Evolutionary conservation across 1,140 invertebrate genomes (phyloP).

Genomic region (Stenopsyche tienmushanensis): DNA sequence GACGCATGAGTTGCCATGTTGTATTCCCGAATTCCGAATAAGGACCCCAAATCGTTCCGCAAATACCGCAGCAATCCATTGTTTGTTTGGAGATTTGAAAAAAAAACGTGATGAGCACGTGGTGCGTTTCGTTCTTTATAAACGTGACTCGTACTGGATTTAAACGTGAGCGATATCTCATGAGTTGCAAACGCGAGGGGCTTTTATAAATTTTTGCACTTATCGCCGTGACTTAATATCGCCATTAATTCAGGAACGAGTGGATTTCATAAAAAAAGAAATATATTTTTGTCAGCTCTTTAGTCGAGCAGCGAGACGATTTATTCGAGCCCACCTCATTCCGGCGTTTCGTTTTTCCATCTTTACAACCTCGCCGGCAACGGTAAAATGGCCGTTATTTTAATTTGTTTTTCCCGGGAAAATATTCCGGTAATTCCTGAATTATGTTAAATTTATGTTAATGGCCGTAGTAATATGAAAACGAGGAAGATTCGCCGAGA

Average conservation of each 20-base stretch:
- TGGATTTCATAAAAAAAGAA: too few relatives aligned
- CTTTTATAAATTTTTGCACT: too few relatives aligned
- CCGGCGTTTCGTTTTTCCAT: neutral
- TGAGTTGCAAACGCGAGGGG: neutral
- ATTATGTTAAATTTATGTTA: slow-evolving; percentile 28
- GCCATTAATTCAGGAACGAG: too few relatives aligned
- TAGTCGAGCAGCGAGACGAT: too few relatives aligned
- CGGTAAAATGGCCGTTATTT: slow-evolving; percentile 21
- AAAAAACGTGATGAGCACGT: slow-evolving; percentile 17
- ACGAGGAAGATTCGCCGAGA: neutral
- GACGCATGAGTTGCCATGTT: too few relatives aligned
- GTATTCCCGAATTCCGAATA: too few relatives aligned
- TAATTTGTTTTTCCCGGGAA: slow-evolving; percentile 15
- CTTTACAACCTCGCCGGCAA: neutral
- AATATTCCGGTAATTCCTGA: slow-evolving; percentile 25
- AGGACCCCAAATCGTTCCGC: too few relatives aligned
- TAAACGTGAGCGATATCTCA: slow-evolving; percentile 10
- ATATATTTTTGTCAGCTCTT: neutral
- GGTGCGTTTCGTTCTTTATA: slow-evolving; percentile 12
- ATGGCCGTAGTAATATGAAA: slow-evolving; percentile 3
- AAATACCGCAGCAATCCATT: too few relatives aligned
- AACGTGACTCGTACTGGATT: neutral
- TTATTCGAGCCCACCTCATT: too few relatives aligned
- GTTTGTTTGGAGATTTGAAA: too few relatives aligned
- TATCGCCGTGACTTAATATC: too few relatives aligned